These are phyloP conservation scores for Rhinatrema bivittatum DNA, from an alignment of 2,797 vertebrate species.

Conservation along the genomic window DNA sequence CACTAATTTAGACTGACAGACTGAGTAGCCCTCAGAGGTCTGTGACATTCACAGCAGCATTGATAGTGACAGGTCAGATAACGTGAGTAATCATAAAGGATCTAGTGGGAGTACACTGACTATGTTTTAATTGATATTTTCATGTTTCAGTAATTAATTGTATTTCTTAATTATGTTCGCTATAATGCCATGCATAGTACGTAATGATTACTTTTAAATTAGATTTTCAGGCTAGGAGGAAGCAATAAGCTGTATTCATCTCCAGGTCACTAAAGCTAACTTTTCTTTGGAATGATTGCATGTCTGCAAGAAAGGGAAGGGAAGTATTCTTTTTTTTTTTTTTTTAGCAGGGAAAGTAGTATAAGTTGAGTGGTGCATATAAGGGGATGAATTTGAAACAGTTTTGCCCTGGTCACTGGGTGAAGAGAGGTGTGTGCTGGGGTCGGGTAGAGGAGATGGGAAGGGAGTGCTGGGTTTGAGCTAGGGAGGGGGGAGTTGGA, in stretches of 20 bases:
- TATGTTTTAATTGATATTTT: constrained; percentile 77
- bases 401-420: too few species aligned
- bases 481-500: too few species aligned
- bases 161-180: constrained; percentile 47
- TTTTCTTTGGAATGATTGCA: too few species aligned
- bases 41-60: constrained; percentile 64
- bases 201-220: constrained; percentile 39
- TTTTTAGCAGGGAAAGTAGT: too few species aligned
- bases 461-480: too few species aligned
- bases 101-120: constrained; percentile 61
- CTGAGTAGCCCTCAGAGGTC: constrained; percentile 61
- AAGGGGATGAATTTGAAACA: too few species aligned
- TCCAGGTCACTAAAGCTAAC: constrained; percentile 7
- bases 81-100: constrained; percentile 71
- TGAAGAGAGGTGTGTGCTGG: too few species aligned
- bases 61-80: constrained; percentile 79
- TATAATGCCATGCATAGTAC: constrained; percentile 23
- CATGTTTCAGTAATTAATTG: constrained; percentile 59
- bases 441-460: too few species aligned
- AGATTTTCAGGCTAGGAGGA: constrained; percentile 32
- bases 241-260: constrained; percentile 31
- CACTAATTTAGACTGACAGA: constrained; percentile 72
- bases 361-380: too few species aligned
- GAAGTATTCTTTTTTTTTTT: too few species aligned
- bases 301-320: too few species aligned